Base-by-base conservation (phyloP, 1,140 invertebrate genomes). In the Drosophila sp. region DNA sequence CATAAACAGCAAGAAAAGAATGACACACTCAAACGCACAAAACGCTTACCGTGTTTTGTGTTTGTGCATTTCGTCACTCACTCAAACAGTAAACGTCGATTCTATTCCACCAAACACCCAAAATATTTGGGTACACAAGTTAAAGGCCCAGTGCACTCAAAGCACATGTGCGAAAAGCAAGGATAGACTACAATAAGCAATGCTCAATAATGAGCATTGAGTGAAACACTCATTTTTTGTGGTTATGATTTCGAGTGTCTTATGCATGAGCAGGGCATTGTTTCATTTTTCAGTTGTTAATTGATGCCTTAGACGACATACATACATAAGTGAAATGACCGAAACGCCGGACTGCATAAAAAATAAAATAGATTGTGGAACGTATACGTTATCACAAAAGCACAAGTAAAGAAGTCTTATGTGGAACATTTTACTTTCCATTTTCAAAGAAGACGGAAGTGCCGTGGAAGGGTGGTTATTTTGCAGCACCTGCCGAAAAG, bases 391-490 rank as follows among this genome's bases (percentile, higher is more conserved):
- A 60, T 1, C 29, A 50, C 56, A 66, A 66, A 57, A 66, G 44
- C 54, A 57, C 40, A 56, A 56, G 2, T 30, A 11, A 66, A 66
- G 55, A 47, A 58, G 55, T 66, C 38, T 66, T 66, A 66, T 66
- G 10, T 58, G 65, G 65, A 66, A 57, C 55, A 60, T 60, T 57
- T 66, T 58, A 58, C 50, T 10, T 65, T 65, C 50, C 8, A 56
- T 61, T 56, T 1, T 69, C 62, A 69, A 69, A 69, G 47, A 69
- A 62, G 58, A 61, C 27, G 40, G 60, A 68, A 68, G 66, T 68
- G 66, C 66, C 57, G 44, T 61, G 66, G 44, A 68, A 68, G 66
- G 66, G 66, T 68, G 66, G 66, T 57, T 68, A 55, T 61, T 68
- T 62, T 69, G 55, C 68, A 62, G 47, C 62, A 35, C 17, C 25